Evolutionary conservation across 2,888 invertebrate species (phyloP).

Genomic region (Xiphydria camelus): DNA sequence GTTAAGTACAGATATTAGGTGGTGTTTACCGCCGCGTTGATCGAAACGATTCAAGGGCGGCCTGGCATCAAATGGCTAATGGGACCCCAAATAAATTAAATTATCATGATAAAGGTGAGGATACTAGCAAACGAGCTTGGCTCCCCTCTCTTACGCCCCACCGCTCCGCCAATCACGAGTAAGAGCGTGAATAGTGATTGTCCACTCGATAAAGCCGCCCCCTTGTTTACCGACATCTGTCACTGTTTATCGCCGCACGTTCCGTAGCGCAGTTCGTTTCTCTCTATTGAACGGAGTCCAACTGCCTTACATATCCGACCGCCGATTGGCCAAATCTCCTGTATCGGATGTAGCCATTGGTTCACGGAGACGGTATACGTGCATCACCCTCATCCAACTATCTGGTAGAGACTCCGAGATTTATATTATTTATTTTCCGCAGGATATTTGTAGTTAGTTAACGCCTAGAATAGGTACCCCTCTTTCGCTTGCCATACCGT

Average conservation of each 20-base stretch:
- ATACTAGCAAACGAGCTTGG: background rate
- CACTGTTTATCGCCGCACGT: constrained; percentile 43
- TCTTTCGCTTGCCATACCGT: constrained; percentile 15
- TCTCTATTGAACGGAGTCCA: background rate
- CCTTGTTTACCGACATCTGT: constrained; percentile 56
- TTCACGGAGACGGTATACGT: background rate
- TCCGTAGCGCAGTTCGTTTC: background rate
- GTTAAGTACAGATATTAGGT: constrained; percentile 50
- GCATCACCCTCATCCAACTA: background rate
- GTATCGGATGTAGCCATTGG: constrained; percentile 1
- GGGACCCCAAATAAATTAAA: constrained; percentile 54
- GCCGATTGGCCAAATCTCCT: constrained; percentile 6
- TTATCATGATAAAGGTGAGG: constrained; percentile 52
- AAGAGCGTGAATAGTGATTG: constrained; percentile 49
- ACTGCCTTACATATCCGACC: background rate
- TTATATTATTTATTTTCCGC: constrained; percentile 26
- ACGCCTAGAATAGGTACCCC: constrained; percentile 8
- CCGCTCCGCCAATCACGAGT: constrained; percentile 3
- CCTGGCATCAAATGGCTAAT: constrained; percentile 49
- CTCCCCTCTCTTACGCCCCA: background rate
- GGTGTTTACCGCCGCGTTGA: constrained; percentile 51
- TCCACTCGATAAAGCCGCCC: constrained; percentile 52
- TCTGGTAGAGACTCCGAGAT: background rate
- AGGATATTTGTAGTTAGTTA: constrained; percentile 27
- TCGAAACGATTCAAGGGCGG: constrained; percentile 47